Evolutionary conservation across 2,888 invertebrate species (phyloP).

Genomic region (Microplitis deprimator): DNA sequence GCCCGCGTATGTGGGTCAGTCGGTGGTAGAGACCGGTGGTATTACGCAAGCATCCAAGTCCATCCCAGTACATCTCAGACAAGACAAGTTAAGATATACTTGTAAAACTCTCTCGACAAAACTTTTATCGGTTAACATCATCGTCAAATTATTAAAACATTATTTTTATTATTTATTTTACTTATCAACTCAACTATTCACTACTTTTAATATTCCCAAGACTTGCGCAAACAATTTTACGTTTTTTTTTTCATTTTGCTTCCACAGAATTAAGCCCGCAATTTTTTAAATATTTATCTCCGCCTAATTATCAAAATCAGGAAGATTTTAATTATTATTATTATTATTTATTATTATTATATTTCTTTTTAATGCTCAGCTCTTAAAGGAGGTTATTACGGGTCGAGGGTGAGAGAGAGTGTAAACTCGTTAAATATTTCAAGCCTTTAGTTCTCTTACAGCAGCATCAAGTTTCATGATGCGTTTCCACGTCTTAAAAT

Average conservation of each 20-base stretch:
- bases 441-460: constrained; percentile 4
- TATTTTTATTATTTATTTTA: background rate
- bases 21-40: constrained; percentile 58
- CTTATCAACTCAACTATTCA: background rate
- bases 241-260: background rate
- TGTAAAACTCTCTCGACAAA: constrained; percentile 14
- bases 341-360: background rate
- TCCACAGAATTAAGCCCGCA: background rate
- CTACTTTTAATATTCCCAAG: background rate
- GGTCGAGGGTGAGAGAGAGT: constrained; percentile 20
- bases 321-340: too few species aligned
- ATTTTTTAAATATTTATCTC: background rate
- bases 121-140: constrained; percentile 17
- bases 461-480: constrained; percentile 34
- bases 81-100: background rate
- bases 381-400: constrained; percentile 15
- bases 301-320: too few species aligned
- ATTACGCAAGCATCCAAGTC: constrained; percentile 56
- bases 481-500: constrained; percentile 28
- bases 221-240: background rate
- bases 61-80: constrained; percentile 3
- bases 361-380: constrained; percentile 23
- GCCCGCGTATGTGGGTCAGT: constrained; percentile 70
- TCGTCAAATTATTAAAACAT: background rate
- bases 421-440: constrained; percentile 37